Conservation (phyloP, 2,888 invertebrate genomes). For the Phortica okadai region DNA sequence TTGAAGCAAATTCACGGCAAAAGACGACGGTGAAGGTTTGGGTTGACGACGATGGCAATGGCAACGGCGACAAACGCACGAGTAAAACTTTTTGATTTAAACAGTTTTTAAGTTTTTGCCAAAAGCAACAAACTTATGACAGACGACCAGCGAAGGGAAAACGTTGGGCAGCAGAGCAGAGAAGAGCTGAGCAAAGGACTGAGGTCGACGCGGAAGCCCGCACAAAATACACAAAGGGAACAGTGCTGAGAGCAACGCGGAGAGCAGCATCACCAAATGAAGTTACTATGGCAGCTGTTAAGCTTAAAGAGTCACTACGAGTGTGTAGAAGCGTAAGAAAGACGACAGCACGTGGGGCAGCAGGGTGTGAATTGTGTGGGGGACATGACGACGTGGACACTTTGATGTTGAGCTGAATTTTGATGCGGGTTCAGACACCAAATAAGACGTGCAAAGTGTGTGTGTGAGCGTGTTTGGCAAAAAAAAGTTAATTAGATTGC, state of each 20-base stretch:
- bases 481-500: conserved; percentile 32
- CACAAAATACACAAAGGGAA: not conserved
- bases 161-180: not conserved
- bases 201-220: conserved; percentile 5
- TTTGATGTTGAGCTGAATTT: conserved; percentile 25
- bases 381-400: conserved; percentile 5
- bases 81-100: conserved; percentile 37
- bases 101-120: conserved; percentile 34
- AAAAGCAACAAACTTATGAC: conserved; percentile 18
- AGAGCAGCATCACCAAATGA: conserved; percentile 6
- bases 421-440: conserved; percentile 22
- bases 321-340: no score
- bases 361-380: not conserved
- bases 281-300: conserved; percentile 14
- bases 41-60: not conserved
- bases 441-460: not conserved
- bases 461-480: not conserved
- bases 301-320: not conserved
- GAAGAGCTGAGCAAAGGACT: not conserved
- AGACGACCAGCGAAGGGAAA: not conserved
- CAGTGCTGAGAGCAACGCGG: not conserved
- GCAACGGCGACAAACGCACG: conserved; percentile 24
- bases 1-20: not conserved
- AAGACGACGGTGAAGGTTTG: not conserved
- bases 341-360: not conserved